Conservation (phyloP, 2,888 invertebrate genomes). For the Cyclophora punctaria region DNA sequence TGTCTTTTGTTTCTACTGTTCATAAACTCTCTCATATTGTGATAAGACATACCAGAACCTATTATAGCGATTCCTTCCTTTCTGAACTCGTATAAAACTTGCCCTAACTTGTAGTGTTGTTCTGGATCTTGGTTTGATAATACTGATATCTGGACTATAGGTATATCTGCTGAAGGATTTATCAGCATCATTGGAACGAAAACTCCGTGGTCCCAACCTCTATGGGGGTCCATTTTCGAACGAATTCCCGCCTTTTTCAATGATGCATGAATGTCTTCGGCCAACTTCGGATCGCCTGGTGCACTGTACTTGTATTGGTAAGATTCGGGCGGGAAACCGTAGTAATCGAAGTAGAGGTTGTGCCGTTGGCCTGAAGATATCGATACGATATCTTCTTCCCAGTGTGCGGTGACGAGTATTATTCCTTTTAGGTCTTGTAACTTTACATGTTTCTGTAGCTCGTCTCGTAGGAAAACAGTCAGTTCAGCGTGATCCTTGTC, state of each 20-base stretch:
- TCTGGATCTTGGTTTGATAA: slow-evolving; percentile 50
- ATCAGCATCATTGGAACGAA: slow-evolving; percentile 69
- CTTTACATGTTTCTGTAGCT: slow-evolving; percentile 52
- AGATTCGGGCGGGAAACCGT: slow-evolving; percentile 63
- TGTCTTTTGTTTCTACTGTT: slow-evolving; percentile 23
- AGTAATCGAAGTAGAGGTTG: slow-evolving; percentile 62
- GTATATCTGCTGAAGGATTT: slow-evolving; percentile 56
- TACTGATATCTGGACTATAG: slow-evolving; percentile 61
- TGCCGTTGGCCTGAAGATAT: slow-evolving; percentile 63
- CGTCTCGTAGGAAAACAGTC: slow-evolving; percentile 54
- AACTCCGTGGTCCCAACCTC: slow-evolving; percentile 71
- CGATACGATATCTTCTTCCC: slow-evolving; percentile 56
- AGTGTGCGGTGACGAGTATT: slow-evolving; percentile 63
- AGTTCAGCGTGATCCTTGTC: slow-evolving; percentile 56
- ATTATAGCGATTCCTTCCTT: slow-evolving; percentile 59
- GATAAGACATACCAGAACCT: slow-evolving; percentile 67
- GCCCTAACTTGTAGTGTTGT: slow-evolving; percentile 54
- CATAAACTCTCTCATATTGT: slow-evolving; percentile 62
- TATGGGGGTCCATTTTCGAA: slow-evolving; percentile 49
- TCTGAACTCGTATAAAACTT: slow-evolving; percentile 46
- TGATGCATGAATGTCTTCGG: slow-evolving; percentile 42
- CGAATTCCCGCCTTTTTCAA: slow-evolving; percentile 49
- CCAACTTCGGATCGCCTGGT: slow-evolving; percentile 54
- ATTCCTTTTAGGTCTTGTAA: slow-evolving; percentile 57
- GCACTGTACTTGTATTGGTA: slow-evolving; percentile 63